A percentile compares a stretch with the other conserved stretches of the same genome.
phyloP scores from a whole-genome alignment of 2,113 vertebrate species.

The Dromaius novaehollandiae region DNA sequence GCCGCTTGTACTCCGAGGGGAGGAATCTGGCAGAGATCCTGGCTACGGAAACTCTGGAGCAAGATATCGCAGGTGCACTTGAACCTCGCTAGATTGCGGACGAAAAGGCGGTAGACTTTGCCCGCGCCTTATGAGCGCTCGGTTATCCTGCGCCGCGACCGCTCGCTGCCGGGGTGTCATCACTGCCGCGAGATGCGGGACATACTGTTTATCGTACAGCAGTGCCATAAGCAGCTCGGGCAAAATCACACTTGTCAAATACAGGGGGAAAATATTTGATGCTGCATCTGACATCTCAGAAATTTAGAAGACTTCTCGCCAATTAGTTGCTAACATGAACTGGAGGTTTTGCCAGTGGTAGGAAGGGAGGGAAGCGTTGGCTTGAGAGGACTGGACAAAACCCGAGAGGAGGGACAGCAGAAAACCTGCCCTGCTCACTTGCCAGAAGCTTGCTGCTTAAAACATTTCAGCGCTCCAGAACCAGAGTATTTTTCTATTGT shows the following conservation, averaged over 20 bases:
- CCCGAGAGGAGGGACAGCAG: background rate
- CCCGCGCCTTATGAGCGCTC: rapidly evolving
- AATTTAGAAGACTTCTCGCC: background rate
- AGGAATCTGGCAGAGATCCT: background rate
- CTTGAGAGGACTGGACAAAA: background rate
- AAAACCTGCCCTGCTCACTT: background rate
- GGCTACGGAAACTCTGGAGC: background rate
- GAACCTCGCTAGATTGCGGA: background rate
- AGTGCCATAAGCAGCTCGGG: background rate
- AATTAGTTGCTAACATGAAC: background rate
- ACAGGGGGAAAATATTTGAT: background rate
- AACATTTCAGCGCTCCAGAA: background rate
- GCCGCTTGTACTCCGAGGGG: background rate
- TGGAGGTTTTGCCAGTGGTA: background rate
- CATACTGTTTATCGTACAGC: background rate
- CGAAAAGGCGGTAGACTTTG: background rate
- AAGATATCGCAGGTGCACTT: rapidly evolving
- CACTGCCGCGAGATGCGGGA: background rate
- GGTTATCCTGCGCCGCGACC: rapidly evolving
- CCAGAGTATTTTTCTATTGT: background rate
- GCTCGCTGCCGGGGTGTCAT: background rate
- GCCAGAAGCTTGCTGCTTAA: background rate
- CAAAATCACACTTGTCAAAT: background rate
- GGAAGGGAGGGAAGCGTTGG: background rate
- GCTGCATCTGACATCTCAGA: background rate